These are phyloP conservation scores for Amphilophus citrinellus DNA, from an alignment of 2,113 vertebrate genomes.

Conservation along the genomic window DNA sequence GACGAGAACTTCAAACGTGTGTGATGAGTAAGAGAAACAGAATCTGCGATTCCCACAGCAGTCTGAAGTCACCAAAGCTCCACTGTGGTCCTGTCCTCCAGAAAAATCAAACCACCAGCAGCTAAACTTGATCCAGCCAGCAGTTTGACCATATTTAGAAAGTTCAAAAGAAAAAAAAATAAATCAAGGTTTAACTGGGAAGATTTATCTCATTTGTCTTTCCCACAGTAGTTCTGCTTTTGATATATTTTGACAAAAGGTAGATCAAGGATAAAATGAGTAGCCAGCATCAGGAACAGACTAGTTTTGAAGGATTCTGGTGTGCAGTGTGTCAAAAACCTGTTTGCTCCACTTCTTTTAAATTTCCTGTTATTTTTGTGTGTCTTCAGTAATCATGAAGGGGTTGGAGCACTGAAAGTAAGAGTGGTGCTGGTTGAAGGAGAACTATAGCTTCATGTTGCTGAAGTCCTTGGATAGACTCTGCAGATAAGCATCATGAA, in stretches of 20 bases:
- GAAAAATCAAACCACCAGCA: background rate
- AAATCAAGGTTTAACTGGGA: background rate
- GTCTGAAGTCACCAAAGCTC: background rate
- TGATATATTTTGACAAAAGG: background rate
- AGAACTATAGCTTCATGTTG: conserved; percentile 87
- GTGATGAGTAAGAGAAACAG: background rate
- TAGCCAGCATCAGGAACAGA: background rate
- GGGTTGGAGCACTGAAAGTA: background rate
- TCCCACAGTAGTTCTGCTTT: conserved; percentile 7
- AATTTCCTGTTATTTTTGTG: background rate
- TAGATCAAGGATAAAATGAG: background rate
- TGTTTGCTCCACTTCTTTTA: background rate
- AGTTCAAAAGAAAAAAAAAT: background rate
- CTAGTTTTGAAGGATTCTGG: background rate
- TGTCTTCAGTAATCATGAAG: background rate
- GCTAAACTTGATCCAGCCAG: background rate
- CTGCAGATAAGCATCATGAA: conserved; percentile 94
- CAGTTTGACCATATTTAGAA: background rate
- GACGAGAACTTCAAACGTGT: background rate
- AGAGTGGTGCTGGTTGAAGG: background rate
- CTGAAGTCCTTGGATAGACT: conserved; percentile 89
- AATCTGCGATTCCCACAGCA: background rate
- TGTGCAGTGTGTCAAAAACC: conserved; percentile 5
- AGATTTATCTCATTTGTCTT: background rate
- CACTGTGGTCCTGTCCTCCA: background rate